A percentile compares a stretch with the other conserved stretches of the same genome.
These are phyloP conservation scores for Digitonthophagus gazella DNA, from an alignment of 2,888 invertebrate genomes.

Conservation along the genomic window DNA sequence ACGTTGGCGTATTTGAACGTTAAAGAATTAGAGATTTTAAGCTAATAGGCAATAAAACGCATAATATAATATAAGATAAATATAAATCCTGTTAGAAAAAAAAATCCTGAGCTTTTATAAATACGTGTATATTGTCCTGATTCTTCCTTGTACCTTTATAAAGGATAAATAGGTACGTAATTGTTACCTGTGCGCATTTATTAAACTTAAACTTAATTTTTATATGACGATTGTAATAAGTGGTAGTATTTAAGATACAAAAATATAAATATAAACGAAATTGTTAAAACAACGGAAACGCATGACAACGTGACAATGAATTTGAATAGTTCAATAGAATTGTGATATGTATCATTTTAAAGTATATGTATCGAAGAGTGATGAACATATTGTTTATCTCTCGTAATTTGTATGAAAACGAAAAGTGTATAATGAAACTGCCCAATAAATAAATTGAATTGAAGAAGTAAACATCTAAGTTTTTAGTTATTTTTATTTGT, in stretches of 20 bases:
- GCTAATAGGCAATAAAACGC: conserved; percentile 7
- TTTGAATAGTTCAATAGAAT: conserved; percentile 15
- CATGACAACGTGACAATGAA: conserved; percentile 14
- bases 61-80: conserved; percentile 5
- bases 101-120: not conserved
- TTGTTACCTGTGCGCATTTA: conserved; percentile 11
- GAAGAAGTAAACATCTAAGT: not conserved
- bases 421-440: not conserved
- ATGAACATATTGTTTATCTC: not conserved
- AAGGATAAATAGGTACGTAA: conserved; percentile 7
- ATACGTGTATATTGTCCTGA: conserved; percentile 2
- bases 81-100: conserved; percentile 9
- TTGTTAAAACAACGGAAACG: not conserved
- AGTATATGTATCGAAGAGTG: not conserved
- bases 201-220: conserved; percentile 13
- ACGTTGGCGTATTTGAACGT: not conserved
- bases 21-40: not conserved
- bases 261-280: not conserved
- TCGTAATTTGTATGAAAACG: not conserved
- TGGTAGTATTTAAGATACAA: conserved; percentile 2
- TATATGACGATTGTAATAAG: conserved; percentile 11
- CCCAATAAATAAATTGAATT: not conserved
- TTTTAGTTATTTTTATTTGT: not conserved
- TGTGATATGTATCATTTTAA: conserved; percentile 7
- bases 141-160: conserved; percentile 12